phyloP scores from a whole-genome alignment of 2,797 vertebrate genomes.

The Microctenopoma lineatum region DNA sequence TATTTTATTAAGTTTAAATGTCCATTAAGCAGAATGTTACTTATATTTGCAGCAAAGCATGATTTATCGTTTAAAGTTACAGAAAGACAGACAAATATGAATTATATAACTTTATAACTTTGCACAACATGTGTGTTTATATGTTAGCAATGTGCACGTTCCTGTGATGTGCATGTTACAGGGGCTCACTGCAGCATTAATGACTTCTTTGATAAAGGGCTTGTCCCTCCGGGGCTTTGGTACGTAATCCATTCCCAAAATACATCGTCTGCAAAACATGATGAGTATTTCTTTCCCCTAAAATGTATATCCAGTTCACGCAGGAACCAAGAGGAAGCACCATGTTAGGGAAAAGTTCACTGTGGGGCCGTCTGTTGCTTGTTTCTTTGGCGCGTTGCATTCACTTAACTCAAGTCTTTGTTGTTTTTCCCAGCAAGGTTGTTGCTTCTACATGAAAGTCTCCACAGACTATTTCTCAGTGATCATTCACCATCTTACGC shows the following conservation, averaged over 20 bases:
- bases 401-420: slow-evolving; percentile 25
- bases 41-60: too few species aligned
- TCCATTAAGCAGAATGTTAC: too few species aligned
- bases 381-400: slow-evolving; percentile 1
- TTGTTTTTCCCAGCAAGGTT: slow-evolving; percentile 24
- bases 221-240: slow-evolving; percentile 59
- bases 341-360: slow-evolving; percentile 60
- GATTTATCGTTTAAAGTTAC: too few species aligned
- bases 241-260: slow-evolving; percentile 68
- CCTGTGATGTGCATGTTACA: too few species aligned
- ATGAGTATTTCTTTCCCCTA: slow-evolving; percentile 63
- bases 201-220: slow-evolving; percentile 66
- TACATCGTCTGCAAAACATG: slow-evolving; percentile 58
- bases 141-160: too few species aligned
- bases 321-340: slow-evolving; percentile 53
- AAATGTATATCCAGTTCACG: slow-evolving; percentile 63
- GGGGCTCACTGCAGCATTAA: slow-evolving; percentile 39
- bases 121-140: too few species aligned
- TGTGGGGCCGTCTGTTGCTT: slow-evolving; percentile 22
- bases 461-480: slow-evolving; percentile 43
- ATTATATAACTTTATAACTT: too few species aligned
- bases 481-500: slow-evolving; percentile 37
- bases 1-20: too few species aligned
- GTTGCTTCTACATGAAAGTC: slow-evolving; percentile 37
- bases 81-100: too few species aligned